Conservation (phyloP, 2,888 invertebrate species). For the Punctoribates punctum region DNA sequence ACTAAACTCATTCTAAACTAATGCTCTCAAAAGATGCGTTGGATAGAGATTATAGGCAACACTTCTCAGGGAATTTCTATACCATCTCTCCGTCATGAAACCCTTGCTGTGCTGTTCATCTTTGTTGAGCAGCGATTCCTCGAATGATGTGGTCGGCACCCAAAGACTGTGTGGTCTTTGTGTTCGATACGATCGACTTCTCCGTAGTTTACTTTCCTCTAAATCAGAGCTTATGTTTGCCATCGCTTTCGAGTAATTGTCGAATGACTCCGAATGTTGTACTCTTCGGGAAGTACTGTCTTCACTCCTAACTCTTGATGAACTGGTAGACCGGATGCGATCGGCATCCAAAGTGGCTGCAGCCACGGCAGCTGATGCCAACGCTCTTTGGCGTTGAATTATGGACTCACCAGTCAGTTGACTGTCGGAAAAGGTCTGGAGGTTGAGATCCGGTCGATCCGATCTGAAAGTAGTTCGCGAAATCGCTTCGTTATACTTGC, state of each 20-base stretch:
- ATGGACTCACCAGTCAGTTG: constrained; percentile 3
- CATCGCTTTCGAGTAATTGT: constrained; percentile 36
- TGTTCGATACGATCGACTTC: constrained; percentile 2
- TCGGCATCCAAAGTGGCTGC: background rate
- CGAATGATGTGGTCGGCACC: background rate
- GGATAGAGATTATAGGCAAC: constrained; percentile 41
- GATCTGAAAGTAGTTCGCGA: constrained; percentile 46
- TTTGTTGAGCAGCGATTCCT: background rate
- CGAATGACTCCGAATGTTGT: constrained; percentile 37
- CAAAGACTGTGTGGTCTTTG: background rate
- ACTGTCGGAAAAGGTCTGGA: constrained; percentile 43
- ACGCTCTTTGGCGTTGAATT: background rate
- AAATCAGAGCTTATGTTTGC: constrained; percentile 24
- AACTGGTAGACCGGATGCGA: background rate
- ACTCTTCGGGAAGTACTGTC: background rate
- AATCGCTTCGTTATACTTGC: constrained; percentile 47
- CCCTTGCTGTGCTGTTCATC: constrained; percentile 8
- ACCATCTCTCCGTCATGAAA: constrained; percentile 42
- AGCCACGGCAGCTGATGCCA: background rate
- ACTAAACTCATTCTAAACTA: background rate
- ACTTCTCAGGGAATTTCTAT: constrained; percentile 34
- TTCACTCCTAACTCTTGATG: constrained; percentile 4
- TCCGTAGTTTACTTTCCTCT: constrained; percentile 30
- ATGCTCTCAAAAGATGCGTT: constrained; percentile 14
- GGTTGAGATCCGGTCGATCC: constrained; percentile 46